Base-by-base conservation (phyloP, 2,888 invertebrate genomes). In the Drosophila mayaguana region DNA sequence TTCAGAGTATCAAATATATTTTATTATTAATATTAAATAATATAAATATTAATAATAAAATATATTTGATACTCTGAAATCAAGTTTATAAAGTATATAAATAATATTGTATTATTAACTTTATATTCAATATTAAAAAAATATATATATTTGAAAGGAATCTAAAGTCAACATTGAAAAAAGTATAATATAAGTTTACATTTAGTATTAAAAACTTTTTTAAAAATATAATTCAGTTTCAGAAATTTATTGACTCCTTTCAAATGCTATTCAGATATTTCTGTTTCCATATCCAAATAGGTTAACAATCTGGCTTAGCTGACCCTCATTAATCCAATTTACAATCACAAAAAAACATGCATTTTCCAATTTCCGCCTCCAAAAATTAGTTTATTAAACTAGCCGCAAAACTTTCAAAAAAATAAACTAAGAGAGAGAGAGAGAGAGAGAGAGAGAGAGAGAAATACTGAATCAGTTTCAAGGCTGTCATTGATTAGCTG, bases 401-500 rank as follows among this genome's bases (percentile, higher is more conserved):
- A 57, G 43, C 28, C 63, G 43, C 38, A 50, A 74, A 42, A 50
- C 82, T 73, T 63, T 63, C 67, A 64, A 82, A 66, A 72, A 62
- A 2, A 22, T 5, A 36, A 38, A 38, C 59, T 57, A 11, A 69
- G 32, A 59, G 34, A 62, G 46, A 45, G 38, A 48, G 11, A 51
- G 59, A 20, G n/a, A n/a, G n/a, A n/a, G n/a, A 69, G 32, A 59
- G 34, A 62, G 46, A 45, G 38, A 48, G 11, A 51, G 59, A 20
- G n/a, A 54, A 55, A 61, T 22, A 46, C 60, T 67, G 42, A 32
- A 25, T 16, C 38, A 38, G 38, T 43, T 67, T 78, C 78, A 83
- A 83, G 83, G 83, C 63, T 84, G 78, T 38, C 71, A 78, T 81
- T 79, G 82, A 82, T 83, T 84, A 80, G 72, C 78, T 38, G 36